Percentiles rank a stretch among this genome's conserved stretches.
These are phyloP conservation scores for Toxostoma redivivum DNA, from an alignment of 2,113 vertebrate genomes.

Conservation along the genomic window DNA sequence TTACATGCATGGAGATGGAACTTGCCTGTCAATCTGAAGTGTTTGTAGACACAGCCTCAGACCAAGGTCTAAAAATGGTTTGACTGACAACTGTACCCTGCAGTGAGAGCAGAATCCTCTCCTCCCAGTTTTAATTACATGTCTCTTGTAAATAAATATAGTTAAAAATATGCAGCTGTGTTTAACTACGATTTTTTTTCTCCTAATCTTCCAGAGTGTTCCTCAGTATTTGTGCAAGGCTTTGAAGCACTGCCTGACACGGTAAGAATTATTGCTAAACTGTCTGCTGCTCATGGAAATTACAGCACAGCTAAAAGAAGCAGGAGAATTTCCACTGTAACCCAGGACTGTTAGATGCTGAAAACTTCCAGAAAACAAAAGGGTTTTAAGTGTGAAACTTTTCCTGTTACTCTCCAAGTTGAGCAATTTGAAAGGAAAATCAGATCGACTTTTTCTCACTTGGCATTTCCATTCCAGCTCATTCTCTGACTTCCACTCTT, in stretches of 20 bases:
- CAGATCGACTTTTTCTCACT: background rate
- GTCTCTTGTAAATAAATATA: background rate
- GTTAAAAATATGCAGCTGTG: background rate
- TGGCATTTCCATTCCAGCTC: background rate
- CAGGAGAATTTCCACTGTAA: background rate
- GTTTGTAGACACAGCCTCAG: background rate
- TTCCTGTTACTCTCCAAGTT: background rate
- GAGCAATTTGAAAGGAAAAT: background rate
- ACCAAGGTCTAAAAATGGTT: constrained; percentile 37
- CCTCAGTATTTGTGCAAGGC: background rate
- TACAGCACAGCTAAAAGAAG: background rate
- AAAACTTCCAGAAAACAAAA: background rate
- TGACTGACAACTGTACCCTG: constrained; percentile 12
- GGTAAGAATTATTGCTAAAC: background rate
- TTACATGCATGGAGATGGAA: background rate
- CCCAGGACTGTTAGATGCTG: background rate
- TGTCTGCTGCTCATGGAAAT: background rate
- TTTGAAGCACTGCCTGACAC: background rate
- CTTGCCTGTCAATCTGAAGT: background rate
- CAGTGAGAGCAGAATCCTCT: background rate
- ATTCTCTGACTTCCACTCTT: background rate
- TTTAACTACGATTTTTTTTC: background rate
- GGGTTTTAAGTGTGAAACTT: background rate
- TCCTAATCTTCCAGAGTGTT: background rate
- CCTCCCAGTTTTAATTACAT: background rate